Conservation (phyloP, 2,888 invertebrate species). For the Vannuccia rotundouncinata region DNA sequence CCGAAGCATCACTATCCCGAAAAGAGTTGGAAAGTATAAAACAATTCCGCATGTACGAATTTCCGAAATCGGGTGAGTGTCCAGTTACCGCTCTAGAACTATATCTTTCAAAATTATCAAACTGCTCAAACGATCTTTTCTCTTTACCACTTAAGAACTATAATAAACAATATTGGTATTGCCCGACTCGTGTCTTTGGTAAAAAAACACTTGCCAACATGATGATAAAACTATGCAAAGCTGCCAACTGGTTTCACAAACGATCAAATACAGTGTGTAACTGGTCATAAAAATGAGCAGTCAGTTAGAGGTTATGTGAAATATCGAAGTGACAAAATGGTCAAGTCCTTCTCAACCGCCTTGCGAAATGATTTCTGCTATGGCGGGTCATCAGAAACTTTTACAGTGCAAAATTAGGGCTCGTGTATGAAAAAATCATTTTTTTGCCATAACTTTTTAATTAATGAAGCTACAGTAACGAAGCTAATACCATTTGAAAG, state of each 20-base stretch:
- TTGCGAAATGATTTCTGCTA: not conserved
- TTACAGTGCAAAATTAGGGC: not conserved
- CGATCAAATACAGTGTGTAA: conserved; percentile 3
- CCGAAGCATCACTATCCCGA: too few species aligned
- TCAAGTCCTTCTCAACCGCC: not conserved
- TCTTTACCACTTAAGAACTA: not conserved
- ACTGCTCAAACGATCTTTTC: not conserved
- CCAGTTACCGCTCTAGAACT: not conserved
- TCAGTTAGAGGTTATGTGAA: not conserved
- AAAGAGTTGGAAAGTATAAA: too few species aligned
- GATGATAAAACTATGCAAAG: not conserved
- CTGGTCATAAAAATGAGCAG: not conserved
- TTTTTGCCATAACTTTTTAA: too few species aligned
- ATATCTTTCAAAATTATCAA: not conserved
- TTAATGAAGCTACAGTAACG: too few species aligned
- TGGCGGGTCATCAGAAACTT: not conserved
- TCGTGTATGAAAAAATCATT: too few species aligned
- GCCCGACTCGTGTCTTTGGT: not conserved
- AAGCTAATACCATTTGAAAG: too few species aligned
- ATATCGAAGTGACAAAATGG: not conserved
- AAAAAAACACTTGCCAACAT: conserved; percentile 1
- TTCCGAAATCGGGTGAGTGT: too few species aligned
- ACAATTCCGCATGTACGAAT: too few species aligned
- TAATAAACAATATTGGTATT: not conserved
- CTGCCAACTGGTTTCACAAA: not conserved